Conservation (phyloP, 2,113 vertebrate genomes). For the Oriolus oriolus region DNA sequence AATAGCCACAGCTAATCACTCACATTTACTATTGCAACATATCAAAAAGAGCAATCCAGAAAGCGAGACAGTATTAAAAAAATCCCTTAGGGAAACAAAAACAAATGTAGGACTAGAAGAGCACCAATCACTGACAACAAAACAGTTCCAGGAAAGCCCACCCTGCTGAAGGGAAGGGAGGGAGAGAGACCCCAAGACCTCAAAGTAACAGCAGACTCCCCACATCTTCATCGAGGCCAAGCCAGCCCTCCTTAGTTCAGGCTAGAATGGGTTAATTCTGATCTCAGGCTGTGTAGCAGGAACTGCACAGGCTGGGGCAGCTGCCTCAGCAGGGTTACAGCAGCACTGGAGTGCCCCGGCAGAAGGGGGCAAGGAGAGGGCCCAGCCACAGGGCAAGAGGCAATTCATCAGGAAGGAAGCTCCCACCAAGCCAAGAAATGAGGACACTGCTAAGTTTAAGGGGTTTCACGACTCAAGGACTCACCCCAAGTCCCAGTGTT, state of each 20-base stretch:
- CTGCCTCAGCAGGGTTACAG: not conserved
- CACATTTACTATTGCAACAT: not conserved
- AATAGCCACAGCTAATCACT: not conserved
- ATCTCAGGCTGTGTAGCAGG: not conserved
- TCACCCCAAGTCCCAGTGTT: not conserved
- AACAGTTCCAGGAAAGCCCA: not conserved
- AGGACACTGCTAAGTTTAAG: too few species aligned
- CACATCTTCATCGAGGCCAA: not conserved
- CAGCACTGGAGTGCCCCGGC: fast-evolving
- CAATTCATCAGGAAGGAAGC: not conserved
- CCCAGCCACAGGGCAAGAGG: not conserved
- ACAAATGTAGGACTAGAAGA: not conserved
- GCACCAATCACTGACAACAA: not conserved
- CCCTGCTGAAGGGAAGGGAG: not conserved
- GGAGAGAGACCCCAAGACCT: too few species aligned
- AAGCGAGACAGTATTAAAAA: not conserved
- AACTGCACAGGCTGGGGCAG: not conserved
- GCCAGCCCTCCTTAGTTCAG: not conserved
- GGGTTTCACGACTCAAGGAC: not conserved
- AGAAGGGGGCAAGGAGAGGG: not conserved
- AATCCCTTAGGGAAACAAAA: not conserved
- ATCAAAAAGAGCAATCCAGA: not conserved
- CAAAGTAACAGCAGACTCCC: not conserved
- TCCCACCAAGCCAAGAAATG: not conserved
- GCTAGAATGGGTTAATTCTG: not conserved